Evolutionary conservation across 2,888 invertebrate species (phyloP).

Genomic region (Ectemnius continuus): DNA sequence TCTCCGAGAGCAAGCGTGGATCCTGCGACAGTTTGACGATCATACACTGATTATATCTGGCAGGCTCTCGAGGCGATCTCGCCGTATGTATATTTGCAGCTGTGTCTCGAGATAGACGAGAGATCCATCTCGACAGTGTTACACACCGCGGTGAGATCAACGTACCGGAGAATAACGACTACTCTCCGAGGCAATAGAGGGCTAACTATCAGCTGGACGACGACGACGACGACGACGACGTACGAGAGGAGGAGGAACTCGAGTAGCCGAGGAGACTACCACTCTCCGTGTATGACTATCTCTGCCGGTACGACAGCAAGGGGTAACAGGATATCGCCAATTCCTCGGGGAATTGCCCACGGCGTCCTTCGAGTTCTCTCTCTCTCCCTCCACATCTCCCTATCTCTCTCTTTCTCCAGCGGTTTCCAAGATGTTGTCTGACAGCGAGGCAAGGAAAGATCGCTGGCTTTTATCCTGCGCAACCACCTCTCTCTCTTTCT

Average conservation of each 20-base stretch:
- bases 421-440: conserved; percentile 13
- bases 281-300: neutral
- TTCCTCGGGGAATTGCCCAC: conserved; percentile 33
- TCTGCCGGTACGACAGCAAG: neutral
- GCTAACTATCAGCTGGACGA: conserved; percentile 24
- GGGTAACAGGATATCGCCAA: conserved; percentile 31
- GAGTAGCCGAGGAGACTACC: conserved; percentile 11
- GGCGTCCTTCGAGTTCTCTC: conserved; percentile 1
- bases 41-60: too few relatives aligned
- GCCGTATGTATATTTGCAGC: too few relatives aligned
- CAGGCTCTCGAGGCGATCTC: too few relatives aligned
- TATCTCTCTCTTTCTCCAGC: too few relatives aligned
- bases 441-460: neutral
- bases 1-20: too few relatives aligned
- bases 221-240: too few relatives aligned
- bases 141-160: too few relatives aligned
- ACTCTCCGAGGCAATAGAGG: conserved; percentile 35
- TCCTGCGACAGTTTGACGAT: too few relatives aligned
- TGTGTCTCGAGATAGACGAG: too few relatives aligned
- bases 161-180: conserved; percentile 40
- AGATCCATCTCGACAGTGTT: too few relatives aligned
- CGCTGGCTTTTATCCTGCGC: neutral
- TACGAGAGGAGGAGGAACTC: neutral
- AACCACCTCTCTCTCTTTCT: too few relatives aligned
- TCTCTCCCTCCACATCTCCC: too few relatives aligned